Evolutionary conservation across 2,797 vertebrate species (phyloP).

Genomic region (Neopelma chrysocephalum): DNA sequence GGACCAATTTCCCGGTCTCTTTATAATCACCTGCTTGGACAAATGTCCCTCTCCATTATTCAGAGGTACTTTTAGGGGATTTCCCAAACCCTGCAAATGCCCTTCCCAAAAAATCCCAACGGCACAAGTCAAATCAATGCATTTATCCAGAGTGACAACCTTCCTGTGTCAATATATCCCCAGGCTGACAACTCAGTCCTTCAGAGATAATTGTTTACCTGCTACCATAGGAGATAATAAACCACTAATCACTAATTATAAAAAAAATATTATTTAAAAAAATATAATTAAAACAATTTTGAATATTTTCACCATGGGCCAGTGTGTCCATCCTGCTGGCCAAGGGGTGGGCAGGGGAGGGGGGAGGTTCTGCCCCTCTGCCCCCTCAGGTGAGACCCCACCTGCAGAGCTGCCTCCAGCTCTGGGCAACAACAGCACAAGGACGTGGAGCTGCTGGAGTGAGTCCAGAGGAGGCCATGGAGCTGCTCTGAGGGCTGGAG

Average conservation of each 20-base stretch:
- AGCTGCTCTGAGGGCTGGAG: rapidly evolving
- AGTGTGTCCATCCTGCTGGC: background rate
- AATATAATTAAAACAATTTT: background rate
- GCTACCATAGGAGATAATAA: background rate
- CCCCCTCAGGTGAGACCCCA: rapidly evolving
- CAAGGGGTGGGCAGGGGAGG: background rate
- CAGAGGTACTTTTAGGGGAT: background rate
- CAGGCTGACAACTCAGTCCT: background rate
- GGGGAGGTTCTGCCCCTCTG: background rate
- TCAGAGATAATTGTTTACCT: background rate
- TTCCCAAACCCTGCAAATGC: background rate
- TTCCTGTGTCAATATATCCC: background rate
- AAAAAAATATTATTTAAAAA: background rate
- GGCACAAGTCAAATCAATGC: background rate
- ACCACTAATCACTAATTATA: background rate
- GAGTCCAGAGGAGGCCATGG: background rate
- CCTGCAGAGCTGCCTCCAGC: background rate
- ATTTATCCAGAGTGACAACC: background rate
- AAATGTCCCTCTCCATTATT: background rate
- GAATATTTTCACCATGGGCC: background rate
- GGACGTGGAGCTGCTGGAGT: rapidly evolving
- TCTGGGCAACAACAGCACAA: rapidly evolving
- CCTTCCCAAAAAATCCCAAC: background rate
- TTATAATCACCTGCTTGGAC: background rate
- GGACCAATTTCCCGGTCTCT: background rate